Percentiles rank a stretch among this genome's conserved stretches.
Conservation (phyloP, 2,113 vertebrate species). For the Campylomormyrus numenius region DNA sequence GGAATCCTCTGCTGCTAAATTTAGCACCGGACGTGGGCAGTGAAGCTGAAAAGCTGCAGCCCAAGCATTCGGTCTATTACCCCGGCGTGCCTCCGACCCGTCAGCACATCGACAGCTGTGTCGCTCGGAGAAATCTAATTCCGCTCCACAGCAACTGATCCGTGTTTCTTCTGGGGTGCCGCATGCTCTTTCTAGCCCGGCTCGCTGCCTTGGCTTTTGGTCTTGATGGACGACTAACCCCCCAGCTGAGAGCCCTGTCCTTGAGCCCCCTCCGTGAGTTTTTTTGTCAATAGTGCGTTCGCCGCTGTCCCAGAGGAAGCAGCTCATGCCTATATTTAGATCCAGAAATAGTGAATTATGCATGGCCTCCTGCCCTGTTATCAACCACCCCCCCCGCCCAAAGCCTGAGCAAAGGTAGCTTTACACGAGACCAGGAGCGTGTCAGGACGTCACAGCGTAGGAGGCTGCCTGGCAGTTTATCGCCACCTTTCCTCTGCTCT, state of each 20-base stretch:
- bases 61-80: constrained; percentile 47
- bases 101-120: constrained; percentile 38
- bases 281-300: constrained; percentile 7
- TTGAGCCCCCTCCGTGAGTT: constrained; percentile 26
- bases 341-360: constrained; percentile 57
- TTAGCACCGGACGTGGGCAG: constrained; percentile 40
- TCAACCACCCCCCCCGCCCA: not conserved
- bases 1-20: constrained; percentile 56
- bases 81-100: constrained; percentile 21
- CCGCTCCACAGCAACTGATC: not conserved
- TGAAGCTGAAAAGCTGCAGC: constrained; percentile 44
- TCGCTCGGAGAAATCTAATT: constrained; percentile 23
- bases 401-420: not conserved
- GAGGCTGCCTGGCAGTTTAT: constrained; percentile 24
- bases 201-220: constrained; percentile 18
- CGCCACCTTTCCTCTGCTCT: not conserved
- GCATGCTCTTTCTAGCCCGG: not conserved
- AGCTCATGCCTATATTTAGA: constrained; percentile 58
- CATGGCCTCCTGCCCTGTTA: constrained; percentile 28
- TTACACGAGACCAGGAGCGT: not conserved
- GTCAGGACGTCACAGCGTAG: constrained; percentile 18
- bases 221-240: constrained; percentile 22
- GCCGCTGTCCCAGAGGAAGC: constrained; percentile 27
- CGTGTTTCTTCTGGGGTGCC: not conserved
- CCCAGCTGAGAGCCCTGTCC: not conserved